Base-by-base conservation (phyloP, 2,797 vertebrate genomes). In the Bovichtus variegatus region DNA sequence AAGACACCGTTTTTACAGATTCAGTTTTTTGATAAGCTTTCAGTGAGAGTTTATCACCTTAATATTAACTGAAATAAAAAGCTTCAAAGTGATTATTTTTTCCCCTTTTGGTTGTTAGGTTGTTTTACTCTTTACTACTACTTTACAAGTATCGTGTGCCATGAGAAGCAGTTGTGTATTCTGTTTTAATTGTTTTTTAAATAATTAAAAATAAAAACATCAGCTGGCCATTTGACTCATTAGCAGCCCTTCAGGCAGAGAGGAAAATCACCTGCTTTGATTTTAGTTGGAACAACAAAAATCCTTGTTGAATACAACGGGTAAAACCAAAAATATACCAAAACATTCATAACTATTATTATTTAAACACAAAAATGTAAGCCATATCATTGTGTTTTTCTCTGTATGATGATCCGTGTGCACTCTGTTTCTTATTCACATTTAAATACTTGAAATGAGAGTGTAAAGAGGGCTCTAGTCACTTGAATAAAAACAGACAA, bases 401-500 rank as follows among this genome's bases (percentile, higher is more conserved):
- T 41, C 43, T 21, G 40, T 4, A 3, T 34, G 27, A 23, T 12
- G 3, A 5, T 46, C 29, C 50, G 46, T 29, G 27, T 40, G 4
- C 7, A 34, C 29, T 36, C 16, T 60, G 38, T 47, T 62, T 63
- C 4, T 70, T 19, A 29, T 51, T 69, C 29, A 49, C 3, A 27
- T 49, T n/a, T 2, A 44, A 41, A 59, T 1, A 59, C n/a, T 34
- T 16, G 19, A 54, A 29, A 23, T 19, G 1, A n/a, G 6, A 43
- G n/a, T 6, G 5, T 11, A 29, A 13, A 2, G 21, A 27, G 4
- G 63, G 13, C 34, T 69, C 19, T 43, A 6, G 19, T 21, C 23
- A 70, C 60, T 40, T 40, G 12, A 63, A 79, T 50, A 62, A 84
- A 74, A 81, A 70, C 62, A 75, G 40, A 51, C 61, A 34, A 50